Percentiles rank a stretch among this genome's conserved stretches.
Evolutionary conservation across 2,797 vertebrate species (phyloP).

Genomic region (Hypotaenidia philippensis): DNA sequence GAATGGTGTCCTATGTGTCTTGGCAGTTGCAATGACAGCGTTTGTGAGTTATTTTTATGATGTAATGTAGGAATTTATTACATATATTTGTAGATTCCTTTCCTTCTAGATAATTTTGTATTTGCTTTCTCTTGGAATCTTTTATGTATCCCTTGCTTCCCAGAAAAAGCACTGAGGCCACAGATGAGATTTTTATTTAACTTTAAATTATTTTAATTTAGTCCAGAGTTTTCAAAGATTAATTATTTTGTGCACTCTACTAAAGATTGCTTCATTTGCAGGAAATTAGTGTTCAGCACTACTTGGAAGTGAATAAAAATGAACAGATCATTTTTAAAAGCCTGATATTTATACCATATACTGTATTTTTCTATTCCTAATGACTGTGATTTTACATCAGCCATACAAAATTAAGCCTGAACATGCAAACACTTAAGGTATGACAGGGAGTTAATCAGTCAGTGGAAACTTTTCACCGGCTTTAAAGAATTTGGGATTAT

Average conservation of each 20-base stretch:
- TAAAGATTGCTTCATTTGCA: slow-evolving; percentile 47
- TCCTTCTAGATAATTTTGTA: slow-evolving; percentile 10
- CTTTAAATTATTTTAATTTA: slow-evolving; percentile 45
- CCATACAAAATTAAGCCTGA: slow-evolving; percentile 3
- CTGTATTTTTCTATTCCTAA: not conserved
- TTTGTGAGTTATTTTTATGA: slow-evolving; percentile 55
- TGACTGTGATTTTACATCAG: not conserved
- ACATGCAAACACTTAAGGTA: not conserved
- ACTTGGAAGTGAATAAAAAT: slow-evolving; percentile 32
- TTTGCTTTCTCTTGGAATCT: slow-evolving; percentile 41
- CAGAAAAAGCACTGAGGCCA: slow-evolving; percentile 2
- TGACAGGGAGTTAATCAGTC: not conserved
- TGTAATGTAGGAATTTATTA: slow-evolving; percentile 52
- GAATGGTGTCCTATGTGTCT: not conserved
- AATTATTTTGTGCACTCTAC: slow-evolving; percentile 38
- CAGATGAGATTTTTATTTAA: slow-evolving; percentile 59
- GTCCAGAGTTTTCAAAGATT: slow-evolving; percentile 50
- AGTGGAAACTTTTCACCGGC: not conserved
- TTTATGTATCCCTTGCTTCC: slow-evolving; percentile 25
- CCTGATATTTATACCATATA: not conserved
- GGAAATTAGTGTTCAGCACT: slow-evolving; percentile 32
- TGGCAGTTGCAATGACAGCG: slow-evolving; percentile 27
- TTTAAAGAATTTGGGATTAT: not conserved
- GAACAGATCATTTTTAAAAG: slow-evolving; percentile 7
- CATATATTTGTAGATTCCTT: slow-evolving; percentile 37